These are phyloP conservation scores for Polyommatus icarus DNA, from an alignment of 2,888 invertebrate genomes.

Conservation along the genomic window DNA sequence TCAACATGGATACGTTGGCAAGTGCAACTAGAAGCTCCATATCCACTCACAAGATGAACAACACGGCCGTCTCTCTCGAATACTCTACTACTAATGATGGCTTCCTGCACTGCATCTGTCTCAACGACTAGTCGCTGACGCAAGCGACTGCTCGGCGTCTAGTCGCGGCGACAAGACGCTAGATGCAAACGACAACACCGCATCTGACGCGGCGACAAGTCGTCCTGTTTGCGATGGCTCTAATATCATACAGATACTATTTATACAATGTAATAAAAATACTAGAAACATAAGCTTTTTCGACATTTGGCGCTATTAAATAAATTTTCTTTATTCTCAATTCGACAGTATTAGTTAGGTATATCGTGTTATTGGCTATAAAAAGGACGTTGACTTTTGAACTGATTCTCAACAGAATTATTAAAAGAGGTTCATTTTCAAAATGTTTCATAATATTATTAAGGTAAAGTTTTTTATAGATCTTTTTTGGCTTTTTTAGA, in stretches of 20 bases:
- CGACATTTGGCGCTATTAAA: not conserved
- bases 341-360: not conserved
- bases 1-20: no score
- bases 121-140: no score
- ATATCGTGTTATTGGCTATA: conserved; percentile 14
- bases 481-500: not conserved
- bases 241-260: not conserved
- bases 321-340: conserved; percentile 8
- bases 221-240: no score
- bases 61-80: no score
- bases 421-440: not conserved
- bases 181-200: no score
- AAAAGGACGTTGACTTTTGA: conserved; percentile 26
- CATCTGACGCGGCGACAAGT: no score
- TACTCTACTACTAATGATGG: no score
- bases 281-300: not conserved
- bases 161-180: no score
- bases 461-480: not conserved
- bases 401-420: conserved; percentile 3
- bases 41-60: no score
- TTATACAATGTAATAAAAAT: not conserved
- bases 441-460: not conserved
- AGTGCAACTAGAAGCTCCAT: no score
- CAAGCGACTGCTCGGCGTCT: no score
- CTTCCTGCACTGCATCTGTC: no score